These are phyloP conservation scores for Tinea trinotella DNA, from an alignment of 2,888 invertebrate species.

Conservation along the genomic window DNA sequence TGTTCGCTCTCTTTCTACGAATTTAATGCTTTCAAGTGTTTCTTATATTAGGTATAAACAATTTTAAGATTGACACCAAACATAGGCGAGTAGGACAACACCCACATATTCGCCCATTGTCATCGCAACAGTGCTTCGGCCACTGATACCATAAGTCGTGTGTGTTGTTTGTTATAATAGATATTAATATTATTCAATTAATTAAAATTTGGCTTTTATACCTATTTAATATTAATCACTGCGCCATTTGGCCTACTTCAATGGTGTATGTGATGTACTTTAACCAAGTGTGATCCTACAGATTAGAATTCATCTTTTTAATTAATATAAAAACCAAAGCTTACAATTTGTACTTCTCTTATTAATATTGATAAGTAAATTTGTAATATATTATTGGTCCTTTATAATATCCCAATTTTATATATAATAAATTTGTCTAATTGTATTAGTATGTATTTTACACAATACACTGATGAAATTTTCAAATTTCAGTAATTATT, in stretches of 20 bases:
- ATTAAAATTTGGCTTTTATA: conserved; percentile 7
- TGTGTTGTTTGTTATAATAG: background rate
- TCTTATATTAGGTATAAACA: conserved; percentile 2
- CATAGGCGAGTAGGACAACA: background rate
- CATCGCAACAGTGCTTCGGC: background rate
- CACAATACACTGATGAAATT: background rate
- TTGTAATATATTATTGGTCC: background rate
- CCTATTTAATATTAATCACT: conserved; percentile 22
- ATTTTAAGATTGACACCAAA: background rate
- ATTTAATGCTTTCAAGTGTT: conserved; percentile 16
- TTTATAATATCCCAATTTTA: background rate
- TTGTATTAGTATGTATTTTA: background rate
- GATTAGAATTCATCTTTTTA: background rate
- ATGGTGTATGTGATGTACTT: conserved; percentile 31
- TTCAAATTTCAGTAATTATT: background rate
- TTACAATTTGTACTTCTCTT: conserved; percentile 15
- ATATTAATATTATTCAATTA: background rate
- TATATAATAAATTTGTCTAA: background rate
- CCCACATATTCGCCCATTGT: background rate
- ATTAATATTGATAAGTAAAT: background rate
- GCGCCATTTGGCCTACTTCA: conserved; percentile 30
- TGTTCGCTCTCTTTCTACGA: conserved; percentile 18
- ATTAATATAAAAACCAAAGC: conserved; percentile 8
- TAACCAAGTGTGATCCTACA: background rate
- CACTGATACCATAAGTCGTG: background rate